Base-by-base conservation (phyloP, 1,140 invertebrate species). In the Aphelenchoides avenae region DNA sequence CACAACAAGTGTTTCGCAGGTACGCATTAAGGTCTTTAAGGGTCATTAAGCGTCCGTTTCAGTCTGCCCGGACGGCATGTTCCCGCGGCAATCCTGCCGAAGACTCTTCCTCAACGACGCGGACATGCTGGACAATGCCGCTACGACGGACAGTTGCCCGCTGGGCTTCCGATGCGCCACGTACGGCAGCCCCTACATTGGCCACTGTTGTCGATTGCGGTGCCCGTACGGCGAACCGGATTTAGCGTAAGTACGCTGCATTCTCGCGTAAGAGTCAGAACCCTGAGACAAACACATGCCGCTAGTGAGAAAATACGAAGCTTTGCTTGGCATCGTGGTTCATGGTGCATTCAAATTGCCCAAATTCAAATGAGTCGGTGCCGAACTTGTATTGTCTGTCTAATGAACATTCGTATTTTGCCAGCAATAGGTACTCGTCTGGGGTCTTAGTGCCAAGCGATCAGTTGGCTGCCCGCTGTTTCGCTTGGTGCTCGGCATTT, bases 51-150 rank as follows among this genome's bases (percentile, higher is more conserved):
- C 40, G 60, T 53, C 34, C 37, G 22, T 51, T 64, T 33, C 46
- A 76, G 73, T 61, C 20, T 75, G 73, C 50, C 75, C 73, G 29
- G 75, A 75, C 55, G 75, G 75, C 15, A 67, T 59, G 54, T 52
- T 62, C n/a, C 73, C 73, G 11, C 41, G 52, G n/a, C 73, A 75
- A 64, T 61, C 72, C 18, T 75, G 73, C 43, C 66, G 73, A 39
- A 55, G 75, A 11, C 52, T 75, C 24, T 77, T 75, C 54, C 66
- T 75, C 36, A 75, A 75, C 49, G 73, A 75, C 40, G 54, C 73
- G 27, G 75, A 75, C 49, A 77, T 77, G 75, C 41, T 75, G 33
- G 72, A 76, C 34, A 75, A 75, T 59, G 75, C 75, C n/a, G 73
- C 71, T 6, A 73, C 67, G 13, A 75, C 75, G 2, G 73, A 75